phyloP scores from a whole-genome alignment of 37 sponge, comb jelly and placozoan species.

The Haliclona indistincta region DNA sequence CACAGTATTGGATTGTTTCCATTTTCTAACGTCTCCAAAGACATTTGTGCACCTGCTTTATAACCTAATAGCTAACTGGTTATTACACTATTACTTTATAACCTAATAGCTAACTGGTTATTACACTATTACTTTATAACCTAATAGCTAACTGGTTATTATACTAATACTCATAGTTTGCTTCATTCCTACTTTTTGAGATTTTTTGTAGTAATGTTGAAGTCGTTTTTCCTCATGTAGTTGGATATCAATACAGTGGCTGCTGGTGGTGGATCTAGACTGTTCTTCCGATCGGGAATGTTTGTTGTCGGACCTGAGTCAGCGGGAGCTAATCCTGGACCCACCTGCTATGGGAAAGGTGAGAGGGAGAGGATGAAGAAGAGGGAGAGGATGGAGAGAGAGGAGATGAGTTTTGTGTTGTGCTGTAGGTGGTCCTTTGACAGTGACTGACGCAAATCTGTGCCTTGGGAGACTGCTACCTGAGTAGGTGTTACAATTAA shows the following conservation, averaged over 20 bases:
- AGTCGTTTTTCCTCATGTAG: slow-evolving; percentile 23
- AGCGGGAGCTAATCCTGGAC: slow-evolving; percentile 97
- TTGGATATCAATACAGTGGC: slow-evolving; percentile 99
- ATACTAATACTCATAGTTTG: background rate
- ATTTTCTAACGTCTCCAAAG: background rate
- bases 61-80: too few species aligned
- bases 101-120: background rate
- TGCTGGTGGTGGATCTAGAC: slow-evolving; percentile 94
- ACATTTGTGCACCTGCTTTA: background rate
- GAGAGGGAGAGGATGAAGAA: background rate
- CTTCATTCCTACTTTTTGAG: background rate
- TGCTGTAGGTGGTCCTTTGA: slow-evolving; percentile 84
- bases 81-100: too few species aligned
- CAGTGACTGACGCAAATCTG: slow-evolving; percentile 98
- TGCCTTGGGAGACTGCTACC: slow-evolving; percentile 91
- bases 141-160: too few species aligned
- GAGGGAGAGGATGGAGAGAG: background rate
- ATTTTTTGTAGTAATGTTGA: background rate
- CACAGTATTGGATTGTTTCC: background rate
- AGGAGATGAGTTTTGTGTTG: background rate
- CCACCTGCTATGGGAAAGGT: slow-evolving; percentile 93
- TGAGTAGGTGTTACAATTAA: slow-evolving; percentile 29
- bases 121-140: too few species aligned
- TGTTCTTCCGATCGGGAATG: slow-evolving; percentile 92
- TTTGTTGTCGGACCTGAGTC: slow-evolving; percentile 97